These are phyloP conservation scores for Mycetomoellerius zeteki DNA, from an alignment of 1,140 invertebrate species.

Conservation along the genomic window DNA sequence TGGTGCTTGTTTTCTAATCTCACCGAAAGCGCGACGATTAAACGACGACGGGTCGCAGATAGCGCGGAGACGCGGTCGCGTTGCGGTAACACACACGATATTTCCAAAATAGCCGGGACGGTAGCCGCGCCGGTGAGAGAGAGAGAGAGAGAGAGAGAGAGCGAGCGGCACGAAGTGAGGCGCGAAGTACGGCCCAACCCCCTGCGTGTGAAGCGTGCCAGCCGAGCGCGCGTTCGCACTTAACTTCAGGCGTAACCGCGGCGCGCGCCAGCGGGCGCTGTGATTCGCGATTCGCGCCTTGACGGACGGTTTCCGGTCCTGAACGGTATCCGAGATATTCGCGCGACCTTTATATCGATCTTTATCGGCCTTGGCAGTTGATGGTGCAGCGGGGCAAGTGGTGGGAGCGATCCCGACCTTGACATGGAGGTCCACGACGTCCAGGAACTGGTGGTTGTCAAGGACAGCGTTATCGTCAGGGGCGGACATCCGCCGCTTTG, in stretches of 20 bases:
- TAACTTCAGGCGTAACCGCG: neutral
- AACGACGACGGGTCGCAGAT: neutral
- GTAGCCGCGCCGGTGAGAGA: neutral
- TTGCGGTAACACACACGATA: constrained; percentile 33
- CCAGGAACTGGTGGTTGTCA: constrained; percentile 41
- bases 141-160: neutral
- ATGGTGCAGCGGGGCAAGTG: constrained; percentile 27
- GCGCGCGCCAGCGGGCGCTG: neutral
- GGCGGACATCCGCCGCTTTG: constrained; percentile 47
- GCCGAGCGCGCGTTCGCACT: neutral
- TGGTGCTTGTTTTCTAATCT: constrained; percentile 58
- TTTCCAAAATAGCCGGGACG: constrained; percentile 58
- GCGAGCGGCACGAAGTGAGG: neutral
- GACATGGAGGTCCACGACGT: constrained; percentile 62
- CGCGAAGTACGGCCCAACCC: too few relatives aligned
- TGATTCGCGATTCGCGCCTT: neutral
- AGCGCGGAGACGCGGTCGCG: neutral
- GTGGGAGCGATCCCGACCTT: neutral
- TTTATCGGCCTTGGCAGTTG: constrained; percentile 21
- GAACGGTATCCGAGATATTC: neutral
- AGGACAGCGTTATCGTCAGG: constrained; percentile 49
- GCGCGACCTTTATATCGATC: neutral
- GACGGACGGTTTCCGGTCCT: neutral
- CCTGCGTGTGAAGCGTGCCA: neutral
- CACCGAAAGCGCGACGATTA: constrained; percentile 36